A percentile compares a stretch with the other conserved stretches of the same genome.
Evolutionary conservation across 2,113 vertebrate species (phyloP).

Genomic region (Odontophorus gujanensis): DNA sequence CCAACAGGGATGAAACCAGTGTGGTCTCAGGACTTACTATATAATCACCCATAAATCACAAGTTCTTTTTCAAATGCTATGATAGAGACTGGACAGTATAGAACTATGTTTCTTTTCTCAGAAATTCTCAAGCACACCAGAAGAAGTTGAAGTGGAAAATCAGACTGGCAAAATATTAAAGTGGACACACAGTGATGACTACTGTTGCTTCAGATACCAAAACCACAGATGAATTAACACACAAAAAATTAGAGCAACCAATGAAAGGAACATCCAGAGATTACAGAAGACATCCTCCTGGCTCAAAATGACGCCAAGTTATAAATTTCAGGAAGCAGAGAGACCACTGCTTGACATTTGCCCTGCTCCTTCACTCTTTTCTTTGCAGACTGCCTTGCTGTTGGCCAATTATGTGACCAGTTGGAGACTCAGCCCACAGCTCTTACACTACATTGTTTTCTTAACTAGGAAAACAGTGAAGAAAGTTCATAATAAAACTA

Average conservation of each 20-base stretch:
- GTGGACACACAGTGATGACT: background rate
- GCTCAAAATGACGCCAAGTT: accelerated
- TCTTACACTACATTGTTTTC: background rate
- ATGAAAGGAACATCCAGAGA: background rate
- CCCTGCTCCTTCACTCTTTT: background rate
- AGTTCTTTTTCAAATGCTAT: background rate
- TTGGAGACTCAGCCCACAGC: background rate
- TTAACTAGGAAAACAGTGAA: background rate
- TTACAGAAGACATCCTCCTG: background rate
- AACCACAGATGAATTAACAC: background rate
- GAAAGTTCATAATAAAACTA: background rate
- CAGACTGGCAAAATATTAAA: background rate
- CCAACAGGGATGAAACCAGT: background rate
- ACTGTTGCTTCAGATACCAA: background rate
- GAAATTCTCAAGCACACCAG: background rate
- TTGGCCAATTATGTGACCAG: background rate
- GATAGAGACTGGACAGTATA: background rate
- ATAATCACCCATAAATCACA: background rate
- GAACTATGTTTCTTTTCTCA: background rate
- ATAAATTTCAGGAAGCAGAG: background rate
- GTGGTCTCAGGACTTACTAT: background rate
- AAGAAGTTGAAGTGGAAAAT: background rate
- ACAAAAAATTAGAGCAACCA: background rate
- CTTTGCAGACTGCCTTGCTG: background rate
- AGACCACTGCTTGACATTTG: background rate